Evolutionary conservation across 2,797 vertebrate species (phyloP).

Genomic region (Podargus strigoides): DNA sequence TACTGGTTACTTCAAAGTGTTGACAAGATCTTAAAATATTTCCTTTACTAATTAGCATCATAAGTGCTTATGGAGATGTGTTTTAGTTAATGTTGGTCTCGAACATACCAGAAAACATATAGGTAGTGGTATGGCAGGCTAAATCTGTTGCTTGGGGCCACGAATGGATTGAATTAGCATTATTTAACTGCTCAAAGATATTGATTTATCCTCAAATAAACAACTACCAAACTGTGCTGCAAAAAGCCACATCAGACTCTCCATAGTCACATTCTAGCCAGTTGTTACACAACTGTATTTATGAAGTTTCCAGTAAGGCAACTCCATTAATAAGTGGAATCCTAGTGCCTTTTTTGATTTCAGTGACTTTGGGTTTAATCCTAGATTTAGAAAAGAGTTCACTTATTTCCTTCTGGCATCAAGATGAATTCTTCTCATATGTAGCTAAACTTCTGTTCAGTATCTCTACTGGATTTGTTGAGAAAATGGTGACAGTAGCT

Average conservation of each 20-base stretch:
- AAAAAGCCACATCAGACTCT: neutral
- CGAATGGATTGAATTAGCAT: neutral
- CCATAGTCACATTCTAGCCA: neutral
- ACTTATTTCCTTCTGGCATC: neutral
- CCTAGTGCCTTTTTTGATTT: neutral
- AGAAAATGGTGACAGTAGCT: neutral
- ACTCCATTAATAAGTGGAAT: neutral
- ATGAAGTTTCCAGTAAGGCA: neutral
- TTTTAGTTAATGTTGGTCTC: neutral
- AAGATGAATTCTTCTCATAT: neutral
- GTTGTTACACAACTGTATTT: neutral
- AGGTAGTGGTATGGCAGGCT: neutral
- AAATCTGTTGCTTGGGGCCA: neutral
- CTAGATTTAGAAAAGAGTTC: neutral
- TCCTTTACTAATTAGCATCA: neutral
- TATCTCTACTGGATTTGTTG: neutral
- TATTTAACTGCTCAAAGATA: neutral
- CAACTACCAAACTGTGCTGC: neutral
- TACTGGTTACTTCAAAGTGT: neutral
- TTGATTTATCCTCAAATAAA: neutral
- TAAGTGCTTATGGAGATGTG: neutral
- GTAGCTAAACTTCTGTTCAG: neutral
- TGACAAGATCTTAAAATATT: neutral
- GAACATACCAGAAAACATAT: neutral
- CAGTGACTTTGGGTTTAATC: neutral